phyloP scores from a whole-genome alignment of 2,888 invertebrate genomes.

The Sphaerophoria rueppellii region DNA sequence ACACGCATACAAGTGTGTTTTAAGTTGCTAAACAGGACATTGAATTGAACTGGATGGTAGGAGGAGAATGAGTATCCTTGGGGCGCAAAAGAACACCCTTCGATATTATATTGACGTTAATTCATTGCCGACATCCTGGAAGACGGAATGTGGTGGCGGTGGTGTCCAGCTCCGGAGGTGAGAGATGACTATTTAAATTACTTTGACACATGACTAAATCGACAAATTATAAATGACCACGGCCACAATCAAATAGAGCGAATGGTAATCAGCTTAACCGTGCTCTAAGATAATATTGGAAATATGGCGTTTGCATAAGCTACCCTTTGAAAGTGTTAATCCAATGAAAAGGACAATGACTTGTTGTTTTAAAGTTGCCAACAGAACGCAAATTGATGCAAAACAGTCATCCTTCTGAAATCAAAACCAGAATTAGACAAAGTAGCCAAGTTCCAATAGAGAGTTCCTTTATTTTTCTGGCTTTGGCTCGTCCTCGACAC shows the following conservation, averaged over 20 bases:
- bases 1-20: not conserved
- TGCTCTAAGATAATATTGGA: conserved; percentile 59
- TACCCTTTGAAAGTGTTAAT: conserved; percentile 47
- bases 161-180: conserved; percentile 15
- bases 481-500: no score
- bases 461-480: no score
- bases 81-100: conserved; percentile 1
- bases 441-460: no score
- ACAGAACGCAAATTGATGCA: no score
- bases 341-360: conserved; percentile 47
- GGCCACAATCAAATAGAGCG: conserved; percentile 64
- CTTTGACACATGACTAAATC: conserved; percentile 75
- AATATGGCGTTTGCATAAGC: conserved; percentile 53
- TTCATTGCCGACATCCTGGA: conserved; percentile 23
- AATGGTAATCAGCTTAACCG: conserved; percentile 62
- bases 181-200: conserved; percentile 73
- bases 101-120: conserved; percentile 26
- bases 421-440: no score
- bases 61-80: conserved; percentile 58
- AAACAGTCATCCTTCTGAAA: no score
- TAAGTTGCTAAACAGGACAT: not conserved
- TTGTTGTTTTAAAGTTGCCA: conserved; percentile 10
- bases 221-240: conserved; percentile 74
- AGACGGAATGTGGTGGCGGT: not conserved
- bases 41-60: conserved; percentile 3